Conservation (phyloP, 2,797 vertebrate genomes). For the Enoplosus armatus region DNA sequence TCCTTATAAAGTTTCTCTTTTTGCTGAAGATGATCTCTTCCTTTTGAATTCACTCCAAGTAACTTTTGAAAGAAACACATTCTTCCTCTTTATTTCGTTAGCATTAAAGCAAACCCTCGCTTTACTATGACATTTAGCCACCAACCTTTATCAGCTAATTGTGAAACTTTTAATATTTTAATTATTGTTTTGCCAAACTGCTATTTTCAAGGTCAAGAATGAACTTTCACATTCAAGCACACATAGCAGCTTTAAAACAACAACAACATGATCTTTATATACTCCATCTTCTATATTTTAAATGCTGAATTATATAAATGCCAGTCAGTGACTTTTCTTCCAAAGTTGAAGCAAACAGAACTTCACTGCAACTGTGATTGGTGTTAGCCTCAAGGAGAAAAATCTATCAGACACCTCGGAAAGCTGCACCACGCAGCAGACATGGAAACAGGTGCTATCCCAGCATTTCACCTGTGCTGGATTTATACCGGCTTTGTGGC, state of each 20-base stretch:
- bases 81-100: not conserved
- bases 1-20: not conserved
- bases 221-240: too few species aligned
- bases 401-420: constrained; percentile 33
- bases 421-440: constrained; percentile 1
- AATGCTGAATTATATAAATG: not conserved
- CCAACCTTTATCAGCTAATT: not conserved
- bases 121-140: too few species aligned
- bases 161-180: not conserved
- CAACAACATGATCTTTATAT: not conserved
- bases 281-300: not conserved
- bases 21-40: not conserved
- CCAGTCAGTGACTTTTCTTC: not conserved
- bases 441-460: constrained; percentile 20
- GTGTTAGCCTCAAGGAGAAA: constrained; percentile 8
- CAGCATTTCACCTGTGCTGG: constrained; percentile 26
- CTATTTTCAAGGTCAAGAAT: not conserved
- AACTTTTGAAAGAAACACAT: not conserved
- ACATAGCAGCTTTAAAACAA: not conserved
- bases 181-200: not conserved
- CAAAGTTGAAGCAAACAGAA: constrained; percentile 11
- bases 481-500: constrained; percentile 31
- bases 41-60: not conserved
- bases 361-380: constrained; percentile 18
- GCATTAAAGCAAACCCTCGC: not conserved